Conservation (phyloP, 1,140 invertebrate genomes). For the Diploscapter pachys region DNA sequence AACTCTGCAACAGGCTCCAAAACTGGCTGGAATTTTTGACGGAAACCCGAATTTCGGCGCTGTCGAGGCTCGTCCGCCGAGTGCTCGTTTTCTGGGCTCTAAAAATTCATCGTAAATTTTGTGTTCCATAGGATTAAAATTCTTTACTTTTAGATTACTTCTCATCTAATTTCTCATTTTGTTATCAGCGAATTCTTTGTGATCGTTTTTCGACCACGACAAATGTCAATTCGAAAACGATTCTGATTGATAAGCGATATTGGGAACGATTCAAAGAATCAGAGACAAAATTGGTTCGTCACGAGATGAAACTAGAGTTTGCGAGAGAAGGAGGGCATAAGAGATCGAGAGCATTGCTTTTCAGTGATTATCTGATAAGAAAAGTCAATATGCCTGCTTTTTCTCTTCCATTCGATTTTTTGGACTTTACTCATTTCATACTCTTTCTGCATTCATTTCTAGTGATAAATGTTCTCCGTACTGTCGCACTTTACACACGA, state of each 20-base stretch:
- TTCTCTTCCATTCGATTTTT: too few relatives aligned
- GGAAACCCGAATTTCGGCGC: conserved; percentile 34
- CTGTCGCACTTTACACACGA: neutral
- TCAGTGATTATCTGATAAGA: too few relatives aligned
- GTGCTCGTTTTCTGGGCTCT: conserved; percentile 34
- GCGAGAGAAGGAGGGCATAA: too few relatives aligned
- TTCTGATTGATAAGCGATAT: neutral
- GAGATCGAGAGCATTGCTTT: too few relatives aligned
- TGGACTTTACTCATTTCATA: too few relatives aligned
- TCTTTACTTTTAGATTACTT: neutral
- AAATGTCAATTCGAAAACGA: neutral
- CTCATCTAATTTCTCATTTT: neutral
- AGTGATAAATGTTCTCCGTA: too few relatives aligned
- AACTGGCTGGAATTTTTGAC: conserved; percentile 51
- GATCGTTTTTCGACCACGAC: conserved; percentile 28
- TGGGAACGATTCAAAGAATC: neutral
- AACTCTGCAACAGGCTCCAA: conserved; percentile 50
- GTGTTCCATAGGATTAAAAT: neutral
- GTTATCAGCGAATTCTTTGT: conserved; percentile 28
- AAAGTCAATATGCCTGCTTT: too few relatives aligned
- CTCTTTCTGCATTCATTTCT: too few relatives aligned
- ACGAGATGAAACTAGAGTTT: too few relatives aligned
- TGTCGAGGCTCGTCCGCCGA: conserved; percentile 42
- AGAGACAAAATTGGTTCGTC: conserved; percentile 5
- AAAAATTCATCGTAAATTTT: conserved; percentile 15